phyloP scores from a whole-genome alignment of 2,797 vertebrate species.

The Diceros bicornis region DNA sequence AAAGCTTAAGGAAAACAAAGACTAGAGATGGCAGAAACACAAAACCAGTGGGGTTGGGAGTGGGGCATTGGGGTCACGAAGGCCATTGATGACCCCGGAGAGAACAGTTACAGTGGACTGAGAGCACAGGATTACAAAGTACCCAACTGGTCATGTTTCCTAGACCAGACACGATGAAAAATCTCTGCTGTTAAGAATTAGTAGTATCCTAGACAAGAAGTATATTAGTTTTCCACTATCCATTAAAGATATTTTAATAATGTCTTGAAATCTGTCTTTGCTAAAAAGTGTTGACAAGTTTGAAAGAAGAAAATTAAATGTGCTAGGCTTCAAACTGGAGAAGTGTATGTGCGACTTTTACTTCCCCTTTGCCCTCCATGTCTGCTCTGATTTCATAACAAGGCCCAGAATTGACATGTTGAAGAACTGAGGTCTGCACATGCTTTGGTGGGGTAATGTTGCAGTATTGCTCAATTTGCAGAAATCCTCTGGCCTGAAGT shows the following conservation, averaged over 20 bases:
- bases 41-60: background rate
- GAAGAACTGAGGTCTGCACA: background rate
- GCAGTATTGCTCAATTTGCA: background rate
- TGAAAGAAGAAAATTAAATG: constrained; percentile 29
- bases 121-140: background rate
- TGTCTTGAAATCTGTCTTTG: constrained; percentile 32
- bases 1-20: background rate
- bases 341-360: background rate
- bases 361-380: background rate
- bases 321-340: background rate
- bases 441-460: background rate
- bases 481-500: background rate
- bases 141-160: background rate
- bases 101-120: background rate
- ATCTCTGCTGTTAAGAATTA: background rate
- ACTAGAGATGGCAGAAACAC: background rate
- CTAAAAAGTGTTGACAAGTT: constrained; percentile 34
- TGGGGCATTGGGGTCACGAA: background rate
- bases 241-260: constrained; percentile 36
- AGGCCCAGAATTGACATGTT: background rate
- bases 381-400: background rate
- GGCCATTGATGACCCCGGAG: background rate
- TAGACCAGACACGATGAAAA: background rate
- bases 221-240: background rate
- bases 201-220: background rate